Conservation (phyloP, 2,888 invertebrate species). For the Lasioglossum morio region DNA sequence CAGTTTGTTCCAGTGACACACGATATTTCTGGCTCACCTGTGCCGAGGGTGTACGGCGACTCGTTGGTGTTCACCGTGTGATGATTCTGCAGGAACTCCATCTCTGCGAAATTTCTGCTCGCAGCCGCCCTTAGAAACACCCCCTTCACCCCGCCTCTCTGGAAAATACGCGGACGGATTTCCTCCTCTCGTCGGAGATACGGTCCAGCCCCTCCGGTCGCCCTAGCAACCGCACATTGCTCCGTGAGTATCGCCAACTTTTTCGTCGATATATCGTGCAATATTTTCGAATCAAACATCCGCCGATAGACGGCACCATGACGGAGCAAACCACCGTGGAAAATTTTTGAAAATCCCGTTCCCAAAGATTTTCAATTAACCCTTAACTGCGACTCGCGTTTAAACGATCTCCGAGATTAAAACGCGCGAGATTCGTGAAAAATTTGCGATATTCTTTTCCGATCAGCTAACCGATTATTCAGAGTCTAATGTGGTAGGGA, state of each 20-base stretch:
- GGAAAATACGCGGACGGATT: slow-evolving; percentile 63
- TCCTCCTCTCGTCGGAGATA: slow-evolving; percentile 75
- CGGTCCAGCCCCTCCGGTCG: slow-evolving; percentile 83
- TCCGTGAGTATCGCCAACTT: slow-evolving; percentile 61
- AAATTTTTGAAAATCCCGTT: neutral
- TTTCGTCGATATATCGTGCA: slow-evolving; percentile 49
- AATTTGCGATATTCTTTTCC: too few relatives aligned
- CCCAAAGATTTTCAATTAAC: neutral
- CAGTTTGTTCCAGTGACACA: neutral
- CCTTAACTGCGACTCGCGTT: neutral
- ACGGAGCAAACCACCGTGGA: neutral
- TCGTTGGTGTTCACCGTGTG: slow-evolving; percentile 84
- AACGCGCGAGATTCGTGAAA: too few relatives aligned
- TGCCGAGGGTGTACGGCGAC: slow-evolving; percentile 82
- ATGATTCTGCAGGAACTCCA: slow-evolving; percentile 85
- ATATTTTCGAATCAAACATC: slow-evolving; percentile 15
- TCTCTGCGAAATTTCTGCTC: slow-evolving; percentile 82
- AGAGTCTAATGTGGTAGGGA: too few relatives aligned
- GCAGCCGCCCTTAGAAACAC: slow-evolving; percentile 82
- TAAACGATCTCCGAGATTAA: neutral
- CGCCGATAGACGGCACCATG: neutral
- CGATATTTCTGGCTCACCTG: slow-evolving; percentile 75
- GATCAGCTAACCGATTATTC: too few relatives aligned
- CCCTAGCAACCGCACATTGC: slow-evolving; percentile 81
- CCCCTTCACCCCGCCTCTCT: slow-evolving; percentile 77